Evolutionary conservation across 2,113 vertebrate species (phyloP).

Genomic region (Misgurnus anguillicaudatus): DNA sequence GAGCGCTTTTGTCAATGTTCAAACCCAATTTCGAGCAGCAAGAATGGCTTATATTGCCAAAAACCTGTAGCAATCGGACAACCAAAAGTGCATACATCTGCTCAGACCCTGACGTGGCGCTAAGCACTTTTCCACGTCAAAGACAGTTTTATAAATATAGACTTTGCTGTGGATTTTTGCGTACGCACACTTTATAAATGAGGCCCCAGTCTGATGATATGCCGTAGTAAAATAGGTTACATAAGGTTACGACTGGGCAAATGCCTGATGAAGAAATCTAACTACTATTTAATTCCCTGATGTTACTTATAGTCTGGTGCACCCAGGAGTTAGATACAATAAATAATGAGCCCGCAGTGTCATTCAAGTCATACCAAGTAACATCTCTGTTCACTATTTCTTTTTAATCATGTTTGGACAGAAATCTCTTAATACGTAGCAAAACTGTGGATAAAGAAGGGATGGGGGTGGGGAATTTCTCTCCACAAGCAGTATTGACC

Average conservation of each 20-base stretch:
- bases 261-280: constrained; percentile 3
- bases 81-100: too few relatives aligned
- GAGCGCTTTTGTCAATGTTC: too few relatives aligned
- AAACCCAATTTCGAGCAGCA: too few relatives aligned
- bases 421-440: constrained; percentile 42
- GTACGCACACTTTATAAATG: too few relatives aligned
- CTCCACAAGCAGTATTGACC: constrained; percentile 54
- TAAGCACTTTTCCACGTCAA: too few relatives aligned
- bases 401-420: constrained; percentile 22
- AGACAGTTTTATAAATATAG: too few relatives aligned
- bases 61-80: too few relatives aligned
- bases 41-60: too few relatives aligned
- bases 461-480: not conserved
- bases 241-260: not conserved
- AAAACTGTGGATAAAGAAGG: not conserved
- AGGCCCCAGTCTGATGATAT: too few relatives aligned
- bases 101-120: too few relatives aligned
- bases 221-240: not conserved
- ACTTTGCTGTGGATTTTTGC: too few relatives aligned
- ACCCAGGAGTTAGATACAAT: not conserved
- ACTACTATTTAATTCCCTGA: not conserved
- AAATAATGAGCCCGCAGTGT: constrained; percentile 15
- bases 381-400: constrained; percentile 15
- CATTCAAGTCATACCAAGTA: constrained; percentile 17
- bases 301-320: not conserved